These are phyloP conservation scores for Seriola dumerili DNA, from an alignment of 2,113 vertebrate species.

Conservation along the genomic window DNA sequence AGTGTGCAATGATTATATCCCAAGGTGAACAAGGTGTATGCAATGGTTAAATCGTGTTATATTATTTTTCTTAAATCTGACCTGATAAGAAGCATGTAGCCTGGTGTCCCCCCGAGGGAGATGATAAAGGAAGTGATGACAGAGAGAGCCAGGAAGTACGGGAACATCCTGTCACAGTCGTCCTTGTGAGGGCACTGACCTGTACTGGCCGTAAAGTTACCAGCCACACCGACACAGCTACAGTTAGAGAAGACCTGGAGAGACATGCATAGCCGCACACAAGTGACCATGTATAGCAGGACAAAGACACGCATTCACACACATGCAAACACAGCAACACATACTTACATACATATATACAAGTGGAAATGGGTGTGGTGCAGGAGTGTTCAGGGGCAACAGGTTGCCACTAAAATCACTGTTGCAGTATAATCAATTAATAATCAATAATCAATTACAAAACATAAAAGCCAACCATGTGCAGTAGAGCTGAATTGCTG, in stretches of 20 bases:
- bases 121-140: conserved; percentile 93
- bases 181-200: conserved; percentile 89
- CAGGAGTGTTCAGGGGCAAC: neutral
- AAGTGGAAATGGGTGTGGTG: neutral
- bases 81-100: conserved; percentile 94
- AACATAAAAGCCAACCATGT: neutral
- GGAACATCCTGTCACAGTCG: conserved; percentile 89
- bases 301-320: conserved; percentile 23
- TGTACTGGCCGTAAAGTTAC: conserved; percentile 85
- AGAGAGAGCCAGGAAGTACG: conserved; percentile 91
- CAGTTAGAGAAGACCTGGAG: conserved; percentile 92
- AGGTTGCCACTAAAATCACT: neutral
- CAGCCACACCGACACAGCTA: conserved; percentile 85
- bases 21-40: neutral
- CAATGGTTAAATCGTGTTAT: neutral
- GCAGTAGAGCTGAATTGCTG: neutral
- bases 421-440: neutral
- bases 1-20: neutral
- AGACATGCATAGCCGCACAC: conserved; percentile 61
- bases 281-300: conserved; percentile 39
- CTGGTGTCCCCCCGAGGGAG: conserved; percentile 91
- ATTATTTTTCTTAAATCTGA: conserved; percentile 65
- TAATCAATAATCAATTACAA: neutral
- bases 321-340: conserved; percentile 41
- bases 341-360: neutral